Conservation (phyloP, 2,888 invertebrate species). For the Caradrina kadenii region DNA sequence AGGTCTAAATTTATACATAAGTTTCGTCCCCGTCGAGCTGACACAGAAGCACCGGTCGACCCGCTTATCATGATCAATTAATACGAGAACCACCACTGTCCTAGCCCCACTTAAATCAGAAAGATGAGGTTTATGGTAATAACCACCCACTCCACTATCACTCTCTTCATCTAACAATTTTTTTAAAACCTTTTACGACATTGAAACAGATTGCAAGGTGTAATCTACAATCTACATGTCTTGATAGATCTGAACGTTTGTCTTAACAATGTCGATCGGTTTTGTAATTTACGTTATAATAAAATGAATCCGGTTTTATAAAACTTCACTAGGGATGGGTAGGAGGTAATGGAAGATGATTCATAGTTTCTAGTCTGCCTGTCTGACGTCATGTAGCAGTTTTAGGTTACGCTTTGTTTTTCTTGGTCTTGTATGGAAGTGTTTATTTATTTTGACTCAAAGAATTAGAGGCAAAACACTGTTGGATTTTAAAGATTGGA, state of each 20-base stretch:
- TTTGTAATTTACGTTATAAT: constrained; percentile 19
- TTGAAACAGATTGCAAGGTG: constrained; percentile 20
- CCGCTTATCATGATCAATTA: constrained; percentile 45
- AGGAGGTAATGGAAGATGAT: not conserved
- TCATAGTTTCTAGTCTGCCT: not conserved
- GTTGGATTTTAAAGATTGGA: constrained; percentile 11
- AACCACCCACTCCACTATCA: constrained; percentile 2
- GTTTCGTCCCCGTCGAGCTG: constrained; percentile 41
- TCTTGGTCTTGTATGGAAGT: not conserved
- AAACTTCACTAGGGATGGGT: constrained; percentile 5
- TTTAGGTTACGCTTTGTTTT: not conserved
- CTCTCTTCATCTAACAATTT: constrained; percentile 6
- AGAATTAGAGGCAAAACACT: not conserved
- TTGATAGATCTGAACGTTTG: constrained; percentile 4
- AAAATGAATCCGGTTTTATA: constrained; percentile 14
- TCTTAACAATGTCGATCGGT: constrained; percentile 29
- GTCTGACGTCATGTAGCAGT: not conserved
- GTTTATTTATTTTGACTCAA: not conserved
- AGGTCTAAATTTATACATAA: constrained; percentile 14
- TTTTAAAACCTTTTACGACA: constrained; percentile 9
- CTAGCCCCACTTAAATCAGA: constrained; percentile 4
- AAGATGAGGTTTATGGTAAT: constrained; percentile 5
- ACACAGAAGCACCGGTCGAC: constrained; percentile 24
- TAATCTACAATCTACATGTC: not conserved
- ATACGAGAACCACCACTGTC: constrained; percentile 42